Evolutionary conservation across 1,140 invertebrate genomes (phyloP), one percentile per base, ranked within the genome.

Genomic region (Platyscapa corneri): DNA sequence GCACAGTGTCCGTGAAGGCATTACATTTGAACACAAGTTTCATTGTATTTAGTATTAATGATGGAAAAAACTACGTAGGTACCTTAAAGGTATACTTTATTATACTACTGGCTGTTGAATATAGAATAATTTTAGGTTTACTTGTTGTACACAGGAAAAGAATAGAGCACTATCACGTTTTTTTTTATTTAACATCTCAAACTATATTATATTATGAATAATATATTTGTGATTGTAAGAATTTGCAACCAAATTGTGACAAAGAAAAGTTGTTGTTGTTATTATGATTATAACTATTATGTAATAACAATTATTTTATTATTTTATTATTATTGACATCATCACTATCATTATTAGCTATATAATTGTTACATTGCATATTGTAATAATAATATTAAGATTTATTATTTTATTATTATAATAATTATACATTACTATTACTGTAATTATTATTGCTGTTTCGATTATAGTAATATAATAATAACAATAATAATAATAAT

Each of bases 91-190:
- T 93, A 93, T 93, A 93, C 90, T 91, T 92, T 90, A 93, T 89
- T 93, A 93, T 92, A 93, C 92, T 92, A 93, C 92, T 93, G 92
- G 92, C 92, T 93, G 92, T 93, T 93, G 90, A 92, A 93, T 87
- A 93, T 93, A 93, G 91, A 92, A 92, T 91, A 93, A 92, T 91
- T 90, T 91, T 93, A 93, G 91, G 90, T 92, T 93, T 92, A 92
- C 92, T 91, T 91, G 92, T 91, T 92, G 89, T 91, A 92, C 89
- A 92, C 91, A 93, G 85, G 88, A 89, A 83, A 88, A 88, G 89
- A 89, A 92, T 91, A 91, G 90, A 92, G 89, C 90, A 92, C 89
- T 91, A 92, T 92, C 89, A 91, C 88, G 89, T 93, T 91, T 92
- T 91, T 88, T 90, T 87, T 93, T 93, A 92, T 92, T 92, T 92